Conservation (phyloP, 2,888 invertebrate species). For the Neoitamus cyanurus region DNA sequence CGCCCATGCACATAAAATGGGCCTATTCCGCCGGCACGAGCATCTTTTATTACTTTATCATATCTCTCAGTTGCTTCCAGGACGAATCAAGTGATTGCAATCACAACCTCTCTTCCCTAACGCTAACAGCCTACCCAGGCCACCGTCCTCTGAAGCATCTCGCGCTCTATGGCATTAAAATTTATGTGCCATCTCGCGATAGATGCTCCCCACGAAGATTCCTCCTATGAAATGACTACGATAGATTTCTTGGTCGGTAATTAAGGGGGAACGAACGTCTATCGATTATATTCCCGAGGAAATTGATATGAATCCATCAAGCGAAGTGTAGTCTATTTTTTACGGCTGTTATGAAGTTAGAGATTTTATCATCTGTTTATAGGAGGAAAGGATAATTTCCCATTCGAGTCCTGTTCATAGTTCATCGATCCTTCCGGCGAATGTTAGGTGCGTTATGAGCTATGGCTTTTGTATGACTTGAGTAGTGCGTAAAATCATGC, state of each 20-base stretch:
- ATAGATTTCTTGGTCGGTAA: conserved; percentile 1
- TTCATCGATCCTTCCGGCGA: not conserved
- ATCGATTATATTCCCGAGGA: not conserved
- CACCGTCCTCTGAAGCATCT: not conserved
- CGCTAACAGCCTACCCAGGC: not conserved
- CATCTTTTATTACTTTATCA: conserved; percentile 6
- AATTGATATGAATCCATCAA: not conserved
- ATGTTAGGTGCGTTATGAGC: not conserved
- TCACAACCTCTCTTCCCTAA: not conserved
- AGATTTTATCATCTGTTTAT: conserved; percentile 5
- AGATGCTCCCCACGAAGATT: not conserved
- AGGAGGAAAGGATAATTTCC: not conserved
- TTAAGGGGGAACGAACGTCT: not conserved
- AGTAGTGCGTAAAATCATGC: not conserved
- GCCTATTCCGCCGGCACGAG: not conserved
- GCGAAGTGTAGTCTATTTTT: not conserved
- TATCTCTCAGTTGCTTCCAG: not conserved
- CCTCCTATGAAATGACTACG: not conserved
- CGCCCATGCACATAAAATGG: not conserved
- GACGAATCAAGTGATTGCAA: not conserved
- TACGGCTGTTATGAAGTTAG: not conserved
- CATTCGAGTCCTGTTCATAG: not conserved
- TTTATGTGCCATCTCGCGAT: not conserved
- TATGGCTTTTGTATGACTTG: not conserved
- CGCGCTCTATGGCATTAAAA: not conserved